These are phyloP conservation scores for Coenonympha arcania DNA, from an alignment of 2,888 invertebrate species.

Conservation along the genomic window DNA sequence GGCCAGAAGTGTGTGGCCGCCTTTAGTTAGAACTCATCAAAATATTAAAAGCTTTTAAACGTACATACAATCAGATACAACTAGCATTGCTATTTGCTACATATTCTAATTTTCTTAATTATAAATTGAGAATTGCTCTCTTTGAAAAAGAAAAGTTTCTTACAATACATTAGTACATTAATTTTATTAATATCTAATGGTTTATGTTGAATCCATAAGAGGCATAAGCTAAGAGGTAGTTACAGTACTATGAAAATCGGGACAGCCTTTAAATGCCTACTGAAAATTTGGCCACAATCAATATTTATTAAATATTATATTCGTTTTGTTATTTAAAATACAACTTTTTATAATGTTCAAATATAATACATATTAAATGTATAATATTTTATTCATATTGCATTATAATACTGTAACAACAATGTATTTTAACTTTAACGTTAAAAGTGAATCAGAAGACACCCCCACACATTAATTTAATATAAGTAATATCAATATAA, in stretches of 20 bases:
- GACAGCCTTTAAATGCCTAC: not conserved
- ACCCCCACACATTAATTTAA: not conserved
- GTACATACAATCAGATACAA: not conserved
- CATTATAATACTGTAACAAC: slow-evolving; percentile 1
- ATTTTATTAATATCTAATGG: too few species aligned
- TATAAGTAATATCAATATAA: too few species aligned
- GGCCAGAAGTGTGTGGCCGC: not conserved
- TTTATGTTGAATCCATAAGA: too few species aligned
- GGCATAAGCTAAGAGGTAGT: too few species aligned
- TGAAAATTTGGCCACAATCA: slow-evolving; percentile 1
- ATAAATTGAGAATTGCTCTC: too few species aligned
- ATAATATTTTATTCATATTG: not conserved
- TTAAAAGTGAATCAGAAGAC: not conserved
- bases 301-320: not conserved
- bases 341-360: not conserved
- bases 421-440: not conserved
- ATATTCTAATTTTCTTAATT: not conserved
- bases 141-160: too few species aligned
- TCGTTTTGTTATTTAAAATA: slow-evolving; percentile 2
- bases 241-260: too few species aligned
- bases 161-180: too few species aligned
- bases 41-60: not conserved
- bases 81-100: not conserved
- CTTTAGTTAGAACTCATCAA: not conserved
- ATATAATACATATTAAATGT: not conserved